These are phyloP conservation scores for Coremacera marginata DNA, from an alignment of 2,888 invertebrate species.

Conservation along the genomic window DNA sequence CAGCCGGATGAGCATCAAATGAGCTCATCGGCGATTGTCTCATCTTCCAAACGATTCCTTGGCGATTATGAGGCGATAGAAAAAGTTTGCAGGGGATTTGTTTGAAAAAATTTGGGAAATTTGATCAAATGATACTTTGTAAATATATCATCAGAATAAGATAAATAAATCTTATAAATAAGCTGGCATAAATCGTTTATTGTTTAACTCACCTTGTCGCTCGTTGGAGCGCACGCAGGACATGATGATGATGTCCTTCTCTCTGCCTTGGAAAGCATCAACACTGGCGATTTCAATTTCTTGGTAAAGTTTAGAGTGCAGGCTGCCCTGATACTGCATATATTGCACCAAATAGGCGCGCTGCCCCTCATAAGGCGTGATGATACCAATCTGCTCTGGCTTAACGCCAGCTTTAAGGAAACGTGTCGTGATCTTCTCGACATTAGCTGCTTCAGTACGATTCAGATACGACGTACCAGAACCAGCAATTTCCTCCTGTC, in stretches of 20 bases:
- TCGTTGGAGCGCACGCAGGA: constrained; percentile 99
- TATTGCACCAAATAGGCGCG: constrained; percentile 97
- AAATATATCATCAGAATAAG: too few species aligned
- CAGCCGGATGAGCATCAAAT: too few species aligned
- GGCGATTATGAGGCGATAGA: too few species aligned
- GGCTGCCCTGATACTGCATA: constrained; percentile 98
- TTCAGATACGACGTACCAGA: constrained; percentile 99
- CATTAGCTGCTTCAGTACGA: constrained; percentile 97
- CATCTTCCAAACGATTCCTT: too few species aligned
- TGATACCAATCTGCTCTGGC: constrained; percentile 98
- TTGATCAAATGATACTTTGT: too few species aligned
- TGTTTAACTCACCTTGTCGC: constrained; percentile 80
- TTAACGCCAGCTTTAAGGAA: constrained; percentile 95
- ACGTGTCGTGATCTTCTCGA: constrained; percentile 96
- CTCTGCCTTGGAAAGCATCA: constrained; percentile 98
- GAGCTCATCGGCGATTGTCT: too few species aligned
- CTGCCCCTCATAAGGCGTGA: constrained; percentile 99
- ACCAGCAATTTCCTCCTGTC: constrained; percentile 98
- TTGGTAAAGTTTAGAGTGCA: constrained; percentile 96
- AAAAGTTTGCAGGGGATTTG: too few species aligned
- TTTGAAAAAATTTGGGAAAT: too few species aligned
- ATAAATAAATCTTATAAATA: too few species aligned
- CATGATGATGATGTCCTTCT: constrained; percentile 99
- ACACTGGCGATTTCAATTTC: constrained; percentile 99
- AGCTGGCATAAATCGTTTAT: neutral